These are phyloP conservation scores for Pristionchus exspectatus DNA, from an alignment of 2,888 invertebrate genomes.

Conservation along the genomic window DNA sequence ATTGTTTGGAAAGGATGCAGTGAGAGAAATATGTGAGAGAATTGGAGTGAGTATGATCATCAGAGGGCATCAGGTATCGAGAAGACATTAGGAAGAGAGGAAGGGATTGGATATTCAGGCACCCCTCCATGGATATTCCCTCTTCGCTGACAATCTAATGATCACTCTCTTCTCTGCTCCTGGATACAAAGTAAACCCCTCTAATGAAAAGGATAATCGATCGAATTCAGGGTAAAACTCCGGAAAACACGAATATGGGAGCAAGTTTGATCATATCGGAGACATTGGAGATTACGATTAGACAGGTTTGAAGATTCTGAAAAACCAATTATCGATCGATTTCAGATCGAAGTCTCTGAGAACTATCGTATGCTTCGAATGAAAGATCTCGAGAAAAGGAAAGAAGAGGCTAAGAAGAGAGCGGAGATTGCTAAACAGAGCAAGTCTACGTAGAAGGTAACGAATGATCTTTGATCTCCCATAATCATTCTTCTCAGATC, in stretches of 20 bases:
- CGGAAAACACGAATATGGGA: slow-evolving; percentile 64
- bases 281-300: slow-evolving; percentile 61
- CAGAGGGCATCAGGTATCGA: slow-evolving; percentile 63
- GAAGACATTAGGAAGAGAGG: neutral
- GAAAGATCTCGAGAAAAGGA: slow-evolving; percentile 59
- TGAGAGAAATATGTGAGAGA: slow-evolving; percentile 58
- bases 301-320: slow-evolving; percentile 55
- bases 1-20: slow-evolving; percentile 60
- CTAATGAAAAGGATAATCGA: slow-evolving; percentile 57
- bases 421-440: neutral
- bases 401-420: slow-evolving; percentile 52
- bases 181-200: slow-evolving; percentile 61
- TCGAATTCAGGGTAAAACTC: slow-evolving; percentile 61
- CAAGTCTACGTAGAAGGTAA: neutral
- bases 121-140: slow-evolving; percentile 65
- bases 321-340: neutral
- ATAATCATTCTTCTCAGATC: neutral
- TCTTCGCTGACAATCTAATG: slow-evolving; percentile 62
- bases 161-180: slow-evolving; percentile 68
- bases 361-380: slow-evolving; percentile 64
- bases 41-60: slow-evolving; percentile 63
- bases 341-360: slow-evolving; percentile 64
- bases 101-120: slow-evolving; percentile 55
- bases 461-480: slow-evolving; percentile 20
- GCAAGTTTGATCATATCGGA: slow-evolving; percentile 61